A percentile compares a stretch with the other conserved stretches of the same genome.
These are phyloP conservation scores for Habropoda laboriosa DNA, from an alignment of 1,140 invertebrate genomes.

Conservation along the genomic window DNA sequence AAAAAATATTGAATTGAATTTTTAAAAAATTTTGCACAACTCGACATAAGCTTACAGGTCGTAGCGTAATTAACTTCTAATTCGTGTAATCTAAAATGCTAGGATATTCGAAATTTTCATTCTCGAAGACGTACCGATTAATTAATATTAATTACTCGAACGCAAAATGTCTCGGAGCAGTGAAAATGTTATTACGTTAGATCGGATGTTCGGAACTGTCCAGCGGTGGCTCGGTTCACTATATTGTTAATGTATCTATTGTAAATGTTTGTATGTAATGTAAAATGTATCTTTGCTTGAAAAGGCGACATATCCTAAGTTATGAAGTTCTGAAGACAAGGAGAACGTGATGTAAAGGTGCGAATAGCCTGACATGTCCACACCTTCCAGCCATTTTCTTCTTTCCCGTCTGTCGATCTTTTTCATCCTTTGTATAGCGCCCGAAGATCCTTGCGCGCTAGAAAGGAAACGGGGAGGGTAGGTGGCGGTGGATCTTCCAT, in stretches of 20 bases:
- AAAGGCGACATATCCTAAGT: conserved; percentile 78
- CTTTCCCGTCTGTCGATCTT: conserved; percentile 7
- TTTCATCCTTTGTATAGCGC: neutral
- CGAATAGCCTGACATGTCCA: conserved; percentile 60
- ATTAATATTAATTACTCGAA: too few species aligned
- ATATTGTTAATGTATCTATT: conserved; percentile 77
- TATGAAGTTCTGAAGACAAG: conserved; percentile 64
- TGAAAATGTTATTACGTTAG: neutral
- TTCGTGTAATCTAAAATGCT: too few species aligned
- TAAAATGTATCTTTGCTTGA: conserved; percentile 80
- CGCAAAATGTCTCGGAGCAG: too few species aligned
- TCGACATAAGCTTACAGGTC: neutral
- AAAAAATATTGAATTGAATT: neutral
- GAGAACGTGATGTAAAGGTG: conserved; percentile 46
- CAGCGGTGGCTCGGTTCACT: conserved; percentile 43
- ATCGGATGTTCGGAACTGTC: conserved; percentile 39
- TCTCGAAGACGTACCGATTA: neutral
- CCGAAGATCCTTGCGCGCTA: neutral
- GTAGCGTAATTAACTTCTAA: neutral
- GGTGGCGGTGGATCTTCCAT: neutral
- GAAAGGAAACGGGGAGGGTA: neutral
- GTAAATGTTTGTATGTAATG: conserved; percentile 81
- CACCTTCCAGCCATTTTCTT: conserved; percentile 49
- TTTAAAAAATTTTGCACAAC: neutral
- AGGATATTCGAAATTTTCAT: neutral